Conservation (phyloP, 1,140 invertebrate genomes). For the Leptinotarsa defecta region DNA sequence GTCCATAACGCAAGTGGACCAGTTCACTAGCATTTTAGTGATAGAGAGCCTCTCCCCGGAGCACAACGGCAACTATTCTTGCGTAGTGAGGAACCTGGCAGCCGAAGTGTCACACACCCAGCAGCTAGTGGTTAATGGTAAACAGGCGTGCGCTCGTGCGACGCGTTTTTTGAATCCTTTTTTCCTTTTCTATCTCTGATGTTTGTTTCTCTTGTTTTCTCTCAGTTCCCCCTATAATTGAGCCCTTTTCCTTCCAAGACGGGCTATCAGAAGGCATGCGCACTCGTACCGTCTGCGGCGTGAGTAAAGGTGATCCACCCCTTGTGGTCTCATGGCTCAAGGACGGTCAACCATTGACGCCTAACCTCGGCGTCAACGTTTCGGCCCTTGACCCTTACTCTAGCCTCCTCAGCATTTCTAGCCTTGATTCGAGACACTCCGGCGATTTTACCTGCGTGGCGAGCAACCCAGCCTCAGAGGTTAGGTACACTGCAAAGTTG, state of each 20-base stretch:
- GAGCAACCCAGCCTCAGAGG: slow-evolving; percentile 76
- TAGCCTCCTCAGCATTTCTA: slow-evolving; percentile 77
- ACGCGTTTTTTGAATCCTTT: slow-evolving; percentile 42
- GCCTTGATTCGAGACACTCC: slow-evolving; percentile 72
- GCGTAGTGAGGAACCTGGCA: slow-evolving; percentile 72
- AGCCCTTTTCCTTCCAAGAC: slow-evolving; percentile 82
- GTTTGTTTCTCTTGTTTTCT: slow-evolving; percentile 68
- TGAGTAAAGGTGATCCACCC: slow-evolving; percentile 79
- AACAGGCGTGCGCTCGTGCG: slow-evolving; percentile 57
- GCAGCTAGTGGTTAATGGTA: slow-evolving; percentile 81
- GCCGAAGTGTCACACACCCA: slow-evolving; percentile 75
- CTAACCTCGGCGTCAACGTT: slow-evolving; percentile 68
- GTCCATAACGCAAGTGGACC: slow-evolving; percentile 73
- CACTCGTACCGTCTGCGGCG: slow-evolving; percentile 82
- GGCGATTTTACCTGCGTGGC: slow-evolving; percentile 84
- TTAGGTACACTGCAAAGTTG: slow-evolving; percentile 78
- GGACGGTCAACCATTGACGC: slow-evolving; percentile 70
- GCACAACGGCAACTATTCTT: slow-evolving; percentile 79
- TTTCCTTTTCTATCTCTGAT: slow-evolving; percentile 65
- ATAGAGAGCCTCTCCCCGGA: slow-evolving; percentile 77
- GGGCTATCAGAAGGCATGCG: slow-evolving; percentile 82
- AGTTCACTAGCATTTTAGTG: slow-evolving; percentile 78
- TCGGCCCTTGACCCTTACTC: slow-evolving; percentile 75
- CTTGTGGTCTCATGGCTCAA: slow-evolving; percentile 78
- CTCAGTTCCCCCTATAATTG: slow-evolving; percentile 83